These are phyloP conservation scores for Euschistus heros DNA, from an alignment of 1,140 invertebrate genomes.

Conservation along the genomic window DNA sequence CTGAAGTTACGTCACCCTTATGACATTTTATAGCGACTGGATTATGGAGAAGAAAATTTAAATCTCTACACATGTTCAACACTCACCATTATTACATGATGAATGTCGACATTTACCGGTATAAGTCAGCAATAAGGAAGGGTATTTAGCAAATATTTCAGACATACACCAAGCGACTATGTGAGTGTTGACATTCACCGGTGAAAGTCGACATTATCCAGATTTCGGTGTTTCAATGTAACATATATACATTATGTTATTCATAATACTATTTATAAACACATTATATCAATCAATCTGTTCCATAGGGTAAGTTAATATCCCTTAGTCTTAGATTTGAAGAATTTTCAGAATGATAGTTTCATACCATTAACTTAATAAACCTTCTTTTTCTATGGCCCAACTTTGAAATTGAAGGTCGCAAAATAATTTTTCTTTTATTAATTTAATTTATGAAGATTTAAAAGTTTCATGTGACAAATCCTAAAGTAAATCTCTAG, in stretches of 20 bases:
- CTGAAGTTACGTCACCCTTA: conserved; percentile 32
- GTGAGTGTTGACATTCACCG: conserved; percentile 1
- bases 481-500: too few relatives aligned
- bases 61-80: background rate
- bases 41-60: conserved; percentile 32
- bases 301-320: too few relatives aligned
- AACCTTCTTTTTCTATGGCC: too few relatives aligned
- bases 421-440: too few relatives aligned
- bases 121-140: background rate
- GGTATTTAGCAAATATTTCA: background rate
- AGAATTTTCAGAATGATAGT: too few relatives aligned
- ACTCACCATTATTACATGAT: background rate
- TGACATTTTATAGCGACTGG: conserved; percentile 30
- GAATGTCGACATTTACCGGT: background rate
- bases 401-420: too few relatives aligned
- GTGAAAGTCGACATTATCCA: background rate
- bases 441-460: too few relatives aligned
- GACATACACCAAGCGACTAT: background rate
- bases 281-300: too few relatives aligned
- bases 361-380: too few relatives aligned
- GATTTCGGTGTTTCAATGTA: background rate
- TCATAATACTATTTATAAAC: too few relatives aligned
- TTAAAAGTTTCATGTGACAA: too few relatives aligned
- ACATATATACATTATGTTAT: background rate
- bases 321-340: too few relatives aligned